phyloP scores from a whole-genome alignment of 2,888 invertebrate species.

The Drosophila birchii region DNA sequence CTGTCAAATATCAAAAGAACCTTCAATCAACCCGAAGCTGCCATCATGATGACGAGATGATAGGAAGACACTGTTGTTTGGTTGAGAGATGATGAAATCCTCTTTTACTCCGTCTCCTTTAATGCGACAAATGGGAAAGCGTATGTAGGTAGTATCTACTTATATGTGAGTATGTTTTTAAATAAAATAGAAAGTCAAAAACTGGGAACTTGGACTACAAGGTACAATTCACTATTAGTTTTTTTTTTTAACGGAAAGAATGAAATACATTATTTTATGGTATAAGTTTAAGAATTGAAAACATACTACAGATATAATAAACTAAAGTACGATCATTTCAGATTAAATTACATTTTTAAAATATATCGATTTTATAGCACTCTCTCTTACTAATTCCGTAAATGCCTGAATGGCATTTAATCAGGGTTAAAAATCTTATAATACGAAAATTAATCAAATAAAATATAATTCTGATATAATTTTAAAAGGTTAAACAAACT shows the following conservation, averaged over 20 bases:
- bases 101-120: constrained; percentile 34
- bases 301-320: background rate
- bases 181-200: background rate
- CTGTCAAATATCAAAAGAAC: constrained; percentile 82
- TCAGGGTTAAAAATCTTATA: no score
- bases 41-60: constrained; percentile 36
- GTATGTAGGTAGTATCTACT: no score
- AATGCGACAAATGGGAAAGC: constrained; percentile 58
- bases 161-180: background rate
- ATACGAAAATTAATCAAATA: no score
- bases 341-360: background rate
- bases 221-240: background rate
- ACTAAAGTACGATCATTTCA: background rate
- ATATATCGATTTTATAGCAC: no score
- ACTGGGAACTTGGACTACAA: background rate
- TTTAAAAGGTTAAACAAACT: no score
- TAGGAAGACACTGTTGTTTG: constrained; percentile 41
- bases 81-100: constrained; percentile 66
- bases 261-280: background rate
- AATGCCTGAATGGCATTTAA: no score
- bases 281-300: background rate
- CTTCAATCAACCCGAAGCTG: constrained; percentile 78
- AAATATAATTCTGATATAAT: no score
- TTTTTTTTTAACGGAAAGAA: background rate
- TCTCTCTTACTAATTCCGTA: no score